Conservation (phyloP, 2,113 vertebrate genomes). For the Chaetorhynchus papuensis region DNA sequence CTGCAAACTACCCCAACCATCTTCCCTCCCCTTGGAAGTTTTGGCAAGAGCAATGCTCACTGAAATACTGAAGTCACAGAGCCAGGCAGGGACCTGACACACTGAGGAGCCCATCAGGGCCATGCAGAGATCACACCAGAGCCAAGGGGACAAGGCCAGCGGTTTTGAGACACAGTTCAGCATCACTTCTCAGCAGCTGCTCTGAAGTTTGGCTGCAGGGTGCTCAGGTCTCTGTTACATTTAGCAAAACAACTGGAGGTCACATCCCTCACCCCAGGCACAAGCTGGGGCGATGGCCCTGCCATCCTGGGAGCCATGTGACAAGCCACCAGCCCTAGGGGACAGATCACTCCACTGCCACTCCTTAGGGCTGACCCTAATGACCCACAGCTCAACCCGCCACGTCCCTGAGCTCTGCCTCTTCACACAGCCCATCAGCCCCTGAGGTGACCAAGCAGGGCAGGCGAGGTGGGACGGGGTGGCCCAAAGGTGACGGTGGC, state of each 20-base stretch:
- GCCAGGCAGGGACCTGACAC: background rate
- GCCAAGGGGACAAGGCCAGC: rapidly evolving
- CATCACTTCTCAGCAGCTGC: background rate
- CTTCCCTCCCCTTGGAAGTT: background rate
- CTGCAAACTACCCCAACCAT: rapidly evolving
- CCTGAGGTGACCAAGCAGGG: rapidly evolving
- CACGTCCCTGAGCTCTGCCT: rapidly evolving
- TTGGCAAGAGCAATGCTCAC: rapidly evolving
- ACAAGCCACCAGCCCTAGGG: background rate
- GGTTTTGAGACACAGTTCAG: background rate
- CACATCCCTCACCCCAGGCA: background rate
- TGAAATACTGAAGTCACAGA: rapidly evolving
- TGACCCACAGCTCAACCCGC: background rate
- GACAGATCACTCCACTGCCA: background rate
- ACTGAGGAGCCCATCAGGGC: background rate
- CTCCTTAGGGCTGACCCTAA: background rate
- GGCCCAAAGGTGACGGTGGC: background rate
- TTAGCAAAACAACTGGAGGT: background rate
- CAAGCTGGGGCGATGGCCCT: rapidly evolving
- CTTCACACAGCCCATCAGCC: background rate
- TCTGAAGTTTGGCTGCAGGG: background rate
- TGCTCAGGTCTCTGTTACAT: rapidly evolving
- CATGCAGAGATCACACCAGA: rapidly evolving
- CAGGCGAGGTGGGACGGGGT: rapidly evolving
- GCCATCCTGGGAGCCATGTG: rapidly evolving